These are phyloP conservation scores for Orchesella cincta DNA, from an alignment of 1,140 invertebrate genomes.

Conservation along the genomic window DNA sequence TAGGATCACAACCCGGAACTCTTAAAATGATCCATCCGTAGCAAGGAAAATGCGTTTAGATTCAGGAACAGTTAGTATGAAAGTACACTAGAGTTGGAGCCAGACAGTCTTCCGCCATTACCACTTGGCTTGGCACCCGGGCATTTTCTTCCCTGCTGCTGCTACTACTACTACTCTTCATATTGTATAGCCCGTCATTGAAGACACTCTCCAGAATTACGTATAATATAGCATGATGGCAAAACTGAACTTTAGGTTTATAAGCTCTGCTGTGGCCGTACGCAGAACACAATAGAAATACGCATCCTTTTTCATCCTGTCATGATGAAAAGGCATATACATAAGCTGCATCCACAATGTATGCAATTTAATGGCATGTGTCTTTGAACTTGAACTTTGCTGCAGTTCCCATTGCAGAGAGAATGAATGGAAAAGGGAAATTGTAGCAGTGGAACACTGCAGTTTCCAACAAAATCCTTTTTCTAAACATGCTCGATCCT, in stretches of 20 bases:
- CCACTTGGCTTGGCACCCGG: slow-evolving; percentile 9
- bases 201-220: slow-evolving; percentile 8
- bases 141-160: slow-evolving; percentile 18
- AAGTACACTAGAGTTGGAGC: neutral
- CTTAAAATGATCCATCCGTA: slow-evolving; percentile 23
- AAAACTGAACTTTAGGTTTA: too few relatives aligned
- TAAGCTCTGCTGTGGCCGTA: too few relatives aligned
- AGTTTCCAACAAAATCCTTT: neutral
- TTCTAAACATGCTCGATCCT: neutral
- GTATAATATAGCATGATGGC: neutral
- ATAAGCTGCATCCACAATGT: neutral
- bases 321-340: too few relatives aligned
- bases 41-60: neutral
- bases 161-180: neutral
- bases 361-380: neutral
- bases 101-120: slow-evolving; percentile 28
- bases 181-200: neutral
- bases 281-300: neutral
- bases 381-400: slow-evolving; percentile 20
- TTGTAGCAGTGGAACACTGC: neutral
- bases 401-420: neutral
- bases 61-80: neutral
- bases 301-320: neutral
- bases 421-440: neutral
- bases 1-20: slow-evolving; percentile 26